Conservation (phyloP, 2,113 vertebrate genomes). For the Pipra filicauda region DNA sequence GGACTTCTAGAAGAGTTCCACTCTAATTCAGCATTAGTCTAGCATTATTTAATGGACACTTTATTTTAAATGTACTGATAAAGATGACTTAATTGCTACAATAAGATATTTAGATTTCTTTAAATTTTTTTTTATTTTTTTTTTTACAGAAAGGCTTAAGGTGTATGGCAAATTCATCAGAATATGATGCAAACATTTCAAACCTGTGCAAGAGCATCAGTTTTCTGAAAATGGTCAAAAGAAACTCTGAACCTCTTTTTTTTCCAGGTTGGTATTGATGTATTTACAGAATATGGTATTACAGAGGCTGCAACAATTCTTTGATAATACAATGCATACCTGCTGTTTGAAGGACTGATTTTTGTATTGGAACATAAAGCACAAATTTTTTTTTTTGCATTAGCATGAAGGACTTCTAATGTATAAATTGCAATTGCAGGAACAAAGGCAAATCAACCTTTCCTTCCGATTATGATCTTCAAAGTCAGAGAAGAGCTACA, state of each 20-base stretch:
- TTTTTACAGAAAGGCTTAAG: not conserved
- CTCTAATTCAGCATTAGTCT: constrained; percentile 43
- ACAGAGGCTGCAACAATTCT: not conserved
- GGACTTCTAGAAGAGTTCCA: constrained; percentile 54
- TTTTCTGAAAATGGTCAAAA: not conserved
- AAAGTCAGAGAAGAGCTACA: not conserved
- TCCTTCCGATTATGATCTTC: not conserved
- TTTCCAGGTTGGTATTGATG: not conserved
- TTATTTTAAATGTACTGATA: constrained; percentile 56
- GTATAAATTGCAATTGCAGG: not conserved
- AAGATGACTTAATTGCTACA: constrained; percentile 42
- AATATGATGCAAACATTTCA: not conserved
- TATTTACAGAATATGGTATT: not conserved
- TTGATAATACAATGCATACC: not conserved
- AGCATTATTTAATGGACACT: constrained; percentile 62
- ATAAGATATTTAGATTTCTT: not conserved
- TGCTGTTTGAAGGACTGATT: not conserved
- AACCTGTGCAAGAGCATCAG: not conserved
- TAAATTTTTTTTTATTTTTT: not conserved
- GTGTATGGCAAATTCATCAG: not conserved
- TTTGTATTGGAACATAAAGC: not conserved
- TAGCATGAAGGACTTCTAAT: not conserved
- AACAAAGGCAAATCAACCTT: constrained; percentile 7
- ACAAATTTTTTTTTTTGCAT: not conserved
- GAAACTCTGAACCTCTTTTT: not conserved